Base-by-base conservation (phyloP, 1,140 invertebrate genomes). In the Archivesica marissinica region DNA sequence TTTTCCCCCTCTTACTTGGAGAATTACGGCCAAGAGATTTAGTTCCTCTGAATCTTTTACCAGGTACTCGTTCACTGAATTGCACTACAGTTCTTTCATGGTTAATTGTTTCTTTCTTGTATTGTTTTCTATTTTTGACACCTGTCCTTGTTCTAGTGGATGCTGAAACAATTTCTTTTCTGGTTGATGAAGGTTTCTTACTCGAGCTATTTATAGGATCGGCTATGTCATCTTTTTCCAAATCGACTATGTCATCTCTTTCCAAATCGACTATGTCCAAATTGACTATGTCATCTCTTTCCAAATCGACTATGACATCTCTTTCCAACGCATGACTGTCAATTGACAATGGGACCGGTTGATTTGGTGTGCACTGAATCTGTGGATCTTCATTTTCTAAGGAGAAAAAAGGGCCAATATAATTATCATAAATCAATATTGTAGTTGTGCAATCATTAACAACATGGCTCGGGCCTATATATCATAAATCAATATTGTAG, bases 331-430 rank as follows among this genome's bases (percentile, higher is more conserved):
- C 35, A 6, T 72, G 41, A 38, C 39, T 41, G 13, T 52, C 59
- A 70, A 68, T n/a, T 30, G 61, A 50, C 0, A 41, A 52, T 25
- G 44, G 72, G 9, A 61, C 56, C 28, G 74, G 61, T 33, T 66
- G 82, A 28, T 66, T 66, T 52, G 74, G 54, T 1, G 66, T 83
- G 17, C 38, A 44, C 47, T 83, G 47, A 7, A 61, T 47, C 9
- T 81, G 54, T 0, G 33, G 59, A 30, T 79, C 77, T 33, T 66
- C 77, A 68, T 66, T 50, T n/a, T 68, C 61, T 72, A 28, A 11
- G 35, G 35, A 38, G n/a, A n/a, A n/a, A n/a, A n/a, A n/a, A n/a
- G n/a, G n/a, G n/a, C n/a, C n/a, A n/a, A n/a, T n/a, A n/a, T n/a
- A n/a, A n/a, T n/a, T n/a, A n/a, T n/a, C n/a, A 56, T n/a, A n/a